Evolutionary conservation across 2,797 vertebrate genomes (phyloP).

Genomic region (Salmo trutta): DNA sequence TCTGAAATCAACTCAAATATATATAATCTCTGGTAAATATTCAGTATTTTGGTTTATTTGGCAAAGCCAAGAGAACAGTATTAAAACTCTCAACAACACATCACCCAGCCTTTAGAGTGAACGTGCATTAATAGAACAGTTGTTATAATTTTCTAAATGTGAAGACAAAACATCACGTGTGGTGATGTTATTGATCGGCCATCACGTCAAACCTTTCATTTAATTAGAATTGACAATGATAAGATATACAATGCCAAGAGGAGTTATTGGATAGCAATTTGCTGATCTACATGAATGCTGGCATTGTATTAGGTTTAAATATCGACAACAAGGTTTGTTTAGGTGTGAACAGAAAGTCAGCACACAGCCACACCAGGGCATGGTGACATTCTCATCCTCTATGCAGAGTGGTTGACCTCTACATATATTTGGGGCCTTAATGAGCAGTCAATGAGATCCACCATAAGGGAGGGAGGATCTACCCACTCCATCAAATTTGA

Average conservation of each 20-base stretch:
- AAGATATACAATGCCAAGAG: constrained; percentile 21
- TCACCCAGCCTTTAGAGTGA: background rate
- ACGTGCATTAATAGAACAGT: background rate
- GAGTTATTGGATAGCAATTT: constrained; percentile 22
- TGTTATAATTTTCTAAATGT: background rate
- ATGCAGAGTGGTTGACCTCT: constrained; percentile 9
- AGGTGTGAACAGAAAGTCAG: constrained; percentile 37
- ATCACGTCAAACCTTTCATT: constrained; percentile 10
- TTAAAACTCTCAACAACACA: background rate
- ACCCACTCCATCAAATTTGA: background rate
- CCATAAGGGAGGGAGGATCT: constrained; percentile 1
- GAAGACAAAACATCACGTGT: background rate
- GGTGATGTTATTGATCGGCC: background rate
- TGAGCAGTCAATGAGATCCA: background rate
- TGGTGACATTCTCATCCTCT: constrained; percentile 4
- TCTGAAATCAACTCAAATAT: background rate
- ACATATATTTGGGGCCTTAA: background rate
- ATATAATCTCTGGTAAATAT: background rate
- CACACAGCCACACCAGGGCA: constrained; percentile 7
- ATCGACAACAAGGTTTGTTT: constrained; percentile 58
- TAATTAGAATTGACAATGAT: constrained; percentile 32
- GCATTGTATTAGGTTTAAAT: constrained; percentile 38
- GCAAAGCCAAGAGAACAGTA: background rate
- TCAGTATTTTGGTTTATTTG: background rate
- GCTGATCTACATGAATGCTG: constrained; percentile 31